Conservation (phyloP, 1,140 invertebrate genomes). For the Elymnias hypermnestra region DNA sequence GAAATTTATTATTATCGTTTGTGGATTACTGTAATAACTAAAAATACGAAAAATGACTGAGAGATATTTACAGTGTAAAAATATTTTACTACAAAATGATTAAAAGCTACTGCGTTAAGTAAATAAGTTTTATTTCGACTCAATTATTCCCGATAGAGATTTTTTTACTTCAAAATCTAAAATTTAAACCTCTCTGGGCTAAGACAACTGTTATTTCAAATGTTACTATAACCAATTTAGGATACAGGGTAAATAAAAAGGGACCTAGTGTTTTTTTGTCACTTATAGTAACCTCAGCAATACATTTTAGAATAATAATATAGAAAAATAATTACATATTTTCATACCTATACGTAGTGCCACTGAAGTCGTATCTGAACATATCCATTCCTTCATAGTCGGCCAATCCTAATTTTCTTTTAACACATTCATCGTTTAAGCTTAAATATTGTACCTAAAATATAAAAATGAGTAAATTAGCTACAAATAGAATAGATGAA, state of each 20-base stretch:
- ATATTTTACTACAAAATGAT: no score
- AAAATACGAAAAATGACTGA: no score
- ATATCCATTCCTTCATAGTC: neutral
- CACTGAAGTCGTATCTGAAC: constrained; percentile 4
- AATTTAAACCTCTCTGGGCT: neutral
- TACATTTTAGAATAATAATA: neutral
- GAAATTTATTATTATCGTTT: no score
- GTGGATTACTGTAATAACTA: no score
- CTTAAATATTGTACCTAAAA: neutral
- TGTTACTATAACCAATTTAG: no score
- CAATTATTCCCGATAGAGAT: neutral
- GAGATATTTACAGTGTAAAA: no score
- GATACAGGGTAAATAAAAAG: no score
- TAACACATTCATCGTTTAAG: neutral
- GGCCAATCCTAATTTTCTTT: neutral
- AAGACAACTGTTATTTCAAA: neutral
- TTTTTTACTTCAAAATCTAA: neutral
- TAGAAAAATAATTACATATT: neutral
- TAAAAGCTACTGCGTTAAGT: no score
- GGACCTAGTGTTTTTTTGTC: no score
- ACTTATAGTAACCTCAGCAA: no score
- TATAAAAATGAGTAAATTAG: neutral
- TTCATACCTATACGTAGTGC: neutral
- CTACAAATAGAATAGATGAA: no score
- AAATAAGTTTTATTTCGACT: neutral